Base-by-base conservation (phyloP, 2,888 invertebrate genomes). In the Pristionchus maxplancki region DNA sequence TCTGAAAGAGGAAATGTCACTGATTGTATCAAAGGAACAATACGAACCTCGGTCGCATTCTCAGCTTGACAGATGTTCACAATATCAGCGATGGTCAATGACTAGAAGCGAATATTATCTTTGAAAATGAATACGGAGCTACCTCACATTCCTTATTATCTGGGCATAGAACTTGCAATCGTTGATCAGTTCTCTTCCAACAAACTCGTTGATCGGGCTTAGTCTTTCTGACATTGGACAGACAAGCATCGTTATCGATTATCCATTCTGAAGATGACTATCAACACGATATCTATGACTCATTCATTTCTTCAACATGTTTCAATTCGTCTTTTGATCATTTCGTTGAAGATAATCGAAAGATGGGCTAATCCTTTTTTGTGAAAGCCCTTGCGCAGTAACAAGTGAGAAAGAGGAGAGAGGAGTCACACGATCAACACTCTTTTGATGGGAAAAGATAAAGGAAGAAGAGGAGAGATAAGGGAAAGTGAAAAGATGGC, bases 121-220 rank as follows among this genome's bases (percentile, higher is more conserved):
- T 40, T 0, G 78, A 28, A n/a, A n/a, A 4, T 48, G 11, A 44
- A 20, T 13, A 0, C 0, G 17, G n/a, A 34, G 28, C 24, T 78
- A 78, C 78, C 78, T 78, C 78, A 78, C 78, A 78, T 78, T 78
- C 78, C 44, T 78, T 48, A 34, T 78, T 78, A 28, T 78, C 78
- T n/a, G 78, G 78, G 28, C 78, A 78, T 44, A 78, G 13, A 28
- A 78, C 78, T 40, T 78, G 78, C n/a, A 78, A 40, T 44, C 28
- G 0, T 48, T 78, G 48, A 24, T 78, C 78, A 78, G 78, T 78
- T 78, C 78, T 78, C 78, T 78, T 78, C 78, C 78, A 78, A 17
- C 78, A 78, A n/a, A 48, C 17, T 9, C n/a, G n/a, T 11, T 78
- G 48, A 44, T 48, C 44, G 24, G 44, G 78, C 28, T 28, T 78